Evolutionary conservation across 2,113 vertebrate species (phyloP).

Genomic region (Brachypodius melanocephalos): DNA sequence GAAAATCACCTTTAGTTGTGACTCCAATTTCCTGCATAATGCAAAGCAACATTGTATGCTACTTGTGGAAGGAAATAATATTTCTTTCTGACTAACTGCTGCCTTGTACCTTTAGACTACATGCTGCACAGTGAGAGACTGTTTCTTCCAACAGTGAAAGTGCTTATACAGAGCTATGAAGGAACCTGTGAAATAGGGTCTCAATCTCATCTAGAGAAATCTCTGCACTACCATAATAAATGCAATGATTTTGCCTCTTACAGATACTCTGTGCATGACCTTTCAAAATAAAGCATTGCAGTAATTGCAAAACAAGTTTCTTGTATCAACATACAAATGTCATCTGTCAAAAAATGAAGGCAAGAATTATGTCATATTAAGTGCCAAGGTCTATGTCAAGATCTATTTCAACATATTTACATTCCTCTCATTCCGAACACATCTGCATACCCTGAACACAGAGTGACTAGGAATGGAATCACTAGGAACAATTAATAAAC

Average conservation of each 20-base stretch:
- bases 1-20: neutral
- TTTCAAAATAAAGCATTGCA: neutral
- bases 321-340: neutral
- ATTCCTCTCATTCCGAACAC: neutral
- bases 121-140: neutral
- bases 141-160: neutral
- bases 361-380: neutral
- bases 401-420: slow-evolving; percentile 12
- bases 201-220: neutral
- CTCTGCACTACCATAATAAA: neutral
- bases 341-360: neutral
- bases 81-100: neutral
- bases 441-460: neutral
- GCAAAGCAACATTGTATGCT: neutral
- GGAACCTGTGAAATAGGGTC: neutral
- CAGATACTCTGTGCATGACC: neutral
- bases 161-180: neutral
- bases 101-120: neutral
- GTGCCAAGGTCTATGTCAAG: neutral
- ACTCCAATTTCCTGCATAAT: neutral
- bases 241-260: neutral
- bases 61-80: neutral
- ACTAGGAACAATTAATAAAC: neutral
- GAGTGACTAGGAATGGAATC: neutral
- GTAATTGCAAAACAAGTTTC: neutral